Base-by-base conservation (phyloP, 2,113 vertebrate genomes). In the Cebidichthys violaceus region DNA sequence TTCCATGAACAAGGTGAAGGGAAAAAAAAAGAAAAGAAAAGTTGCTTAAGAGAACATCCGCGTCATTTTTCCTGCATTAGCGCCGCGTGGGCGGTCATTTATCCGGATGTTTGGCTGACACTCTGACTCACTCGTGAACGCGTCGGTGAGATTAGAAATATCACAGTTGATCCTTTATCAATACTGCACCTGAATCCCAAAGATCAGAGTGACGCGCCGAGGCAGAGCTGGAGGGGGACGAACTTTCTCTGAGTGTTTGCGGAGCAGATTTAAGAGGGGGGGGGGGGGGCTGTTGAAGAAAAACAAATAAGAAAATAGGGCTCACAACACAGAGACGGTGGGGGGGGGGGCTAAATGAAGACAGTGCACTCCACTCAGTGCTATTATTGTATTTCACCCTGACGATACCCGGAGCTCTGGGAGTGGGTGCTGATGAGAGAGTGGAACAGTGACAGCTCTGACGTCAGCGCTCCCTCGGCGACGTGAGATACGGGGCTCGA, bases 1-100 rank as follows among this genome's bases (percentile, higher is more conserved):
- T 61, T 78, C 60, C 4, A 64, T 22, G 37, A 59, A 52, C 27
- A 65, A 17, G 1, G 81, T 1, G 45, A 77, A 47, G 52, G 45
- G 70, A 14, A 11, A 27, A 75, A 82, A 82, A 27, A 24, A 6
- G 11, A 27, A 13, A 75, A 39, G 29, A 55, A 13, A n/a, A 52
- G 83, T 82, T 84, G 72, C 76, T 84, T 31, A 84, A 86, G 77
- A 69, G 59, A 64, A 85, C 75, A 83, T 77, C 61, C 86, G 79
- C 70, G 73, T 85, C 81, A 92, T 57, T 3, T 86, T 72, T 79
- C 74, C 74, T 77, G 78, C 84, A 77, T 14, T 0, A 67, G 35
- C 66, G 35, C 43, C 66, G 35, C 43, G 89, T 88, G 89, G 87
- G 88, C 64, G 90, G 87, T 60, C 9, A 74, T 64, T 85, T 83